Evolutionary conservation across 1,140 invertebrate species (phyloP).

Genomic region (Hydropsyche tenuis): DNA sequence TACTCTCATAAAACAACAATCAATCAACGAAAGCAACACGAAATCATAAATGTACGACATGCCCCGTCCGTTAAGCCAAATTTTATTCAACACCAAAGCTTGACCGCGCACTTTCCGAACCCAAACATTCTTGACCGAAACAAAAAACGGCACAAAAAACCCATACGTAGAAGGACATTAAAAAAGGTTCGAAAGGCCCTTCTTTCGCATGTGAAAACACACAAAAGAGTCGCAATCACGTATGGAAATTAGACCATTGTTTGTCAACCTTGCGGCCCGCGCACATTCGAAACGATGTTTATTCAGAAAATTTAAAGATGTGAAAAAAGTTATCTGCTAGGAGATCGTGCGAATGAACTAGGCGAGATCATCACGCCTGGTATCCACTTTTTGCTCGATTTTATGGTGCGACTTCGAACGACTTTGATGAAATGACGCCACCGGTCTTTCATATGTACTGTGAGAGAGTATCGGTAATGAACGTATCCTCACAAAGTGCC

Average conservation of each 20-base stretch:
- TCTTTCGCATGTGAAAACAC: too few species aligned
- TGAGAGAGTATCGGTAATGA: slow-evolving; percentile 5
- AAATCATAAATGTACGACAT: neutral
- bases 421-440: slow-evolving; percentile 6
- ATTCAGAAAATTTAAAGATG: neutral
- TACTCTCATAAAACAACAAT: neutral
- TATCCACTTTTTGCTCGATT: slow-evolving; percentile 16
- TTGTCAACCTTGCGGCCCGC: slow-evolving; percentile 21
- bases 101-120: neutral
- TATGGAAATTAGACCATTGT: slow-evolving; percentile 46
- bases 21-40: neutral
- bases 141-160: slow-evolving; percentile 40
- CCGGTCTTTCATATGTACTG: neutral
- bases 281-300: neutral
- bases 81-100: too few species aligned
- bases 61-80: too few species aligned
- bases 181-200: neutral
- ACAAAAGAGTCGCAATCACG: slow-evolving; percentile 39
- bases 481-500: slow-evolving; percentile 7
- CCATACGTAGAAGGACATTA: slow-evolving; percentile 15
- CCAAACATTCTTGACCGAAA: slow-evolving; percentile 35
- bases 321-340: neutral
- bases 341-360: neutral
- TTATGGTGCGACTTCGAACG: neutral
- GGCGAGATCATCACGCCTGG: neutral